Evolutionary conservation across 2,888 invertebrate genomes (phyloP).

Genomic region (Halocaridina rubra): DNA sequence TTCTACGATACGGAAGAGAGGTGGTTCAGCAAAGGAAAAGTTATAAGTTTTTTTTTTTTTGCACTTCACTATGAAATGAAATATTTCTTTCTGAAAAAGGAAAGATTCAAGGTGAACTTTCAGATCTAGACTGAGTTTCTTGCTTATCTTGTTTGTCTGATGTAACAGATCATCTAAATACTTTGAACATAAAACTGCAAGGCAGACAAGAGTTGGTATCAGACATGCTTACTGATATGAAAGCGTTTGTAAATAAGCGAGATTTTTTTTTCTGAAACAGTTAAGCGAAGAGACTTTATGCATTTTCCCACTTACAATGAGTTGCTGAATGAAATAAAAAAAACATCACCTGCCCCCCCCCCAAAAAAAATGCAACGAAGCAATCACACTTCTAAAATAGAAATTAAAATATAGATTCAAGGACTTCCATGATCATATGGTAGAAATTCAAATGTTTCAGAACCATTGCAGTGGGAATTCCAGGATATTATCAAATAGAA

Average conservation of each 20-base stretch:
- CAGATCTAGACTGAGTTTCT: neutral
- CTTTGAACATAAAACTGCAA: neutral
- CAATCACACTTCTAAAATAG: neutral
- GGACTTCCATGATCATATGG: neutral
- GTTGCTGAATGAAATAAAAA: neutral
- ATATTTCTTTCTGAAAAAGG: neutral
- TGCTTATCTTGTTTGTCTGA: neutral
- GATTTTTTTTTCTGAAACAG: too few relatives aligned
- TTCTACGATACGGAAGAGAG: neutral
- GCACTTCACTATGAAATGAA: neutral
- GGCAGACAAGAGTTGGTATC: neutral
- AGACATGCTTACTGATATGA: neutral
- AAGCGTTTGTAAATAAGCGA: too few relatives aligned
- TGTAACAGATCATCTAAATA: too few relatives aligned
- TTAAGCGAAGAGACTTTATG: neutral
- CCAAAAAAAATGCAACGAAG: neutral
- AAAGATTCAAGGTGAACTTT: neutral
- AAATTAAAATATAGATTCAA: neutral
- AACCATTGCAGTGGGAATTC: too few relatives aligned
- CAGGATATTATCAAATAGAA: too few relatives aligned
- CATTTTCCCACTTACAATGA: neutral
- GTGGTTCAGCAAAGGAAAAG: neutral
- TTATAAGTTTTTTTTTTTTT: neutral
- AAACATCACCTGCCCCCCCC: neutral
- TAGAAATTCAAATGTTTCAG: too few relatives aligned